Evolutionary conservation across 2,113 vertebrate genomes (phyloP).

Genomic region (Sinocyclocheilus grahami): DNA sequence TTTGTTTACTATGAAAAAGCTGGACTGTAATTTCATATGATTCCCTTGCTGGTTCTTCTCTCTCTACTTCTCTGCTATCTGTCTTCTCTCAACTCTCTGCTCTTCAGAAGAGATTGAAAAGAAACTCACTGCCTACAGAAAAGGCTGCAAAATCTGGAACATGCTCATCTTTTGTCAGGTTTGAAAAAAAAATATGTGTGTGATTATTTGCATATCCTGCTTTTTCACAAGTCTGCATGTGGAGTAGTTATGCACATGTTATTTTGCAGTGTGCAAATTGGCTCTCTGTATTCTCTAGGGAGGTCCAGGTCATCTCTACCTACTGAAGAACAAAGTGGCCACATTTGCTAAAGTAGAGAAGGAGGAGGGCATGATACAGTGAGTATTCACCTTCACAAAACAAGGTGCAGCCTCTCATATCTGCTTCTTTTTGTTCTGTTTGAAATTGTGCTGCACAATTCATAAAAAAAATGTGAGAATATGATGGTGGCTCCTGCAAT

Average conservation of each 20-base stretch:
- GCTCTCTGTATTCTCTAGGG: slow-evolving; percentile 76
- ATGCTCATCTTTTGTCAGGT: slow-evolving; percentile 99
- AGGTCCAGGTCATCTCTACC: slow-evolving; percentile 93
- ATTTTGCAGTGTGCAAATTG: neutral
- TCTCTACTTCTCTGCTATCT: slow-evolving; percentile 5
- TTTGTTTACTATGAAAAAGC: slow-evolving; percentile 44
- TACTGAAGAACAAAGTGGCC: slow-evolving; percentile 97
- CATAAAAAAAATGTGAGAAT: neutral
- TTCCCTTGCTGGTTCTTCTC: slow-evolving; percentile 7
- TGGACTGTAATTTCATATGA: neutral
- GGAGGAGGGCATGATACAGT: slow-evolving; percentile 97
- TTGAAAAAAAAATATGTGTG: slow-evolving; percentile 21
- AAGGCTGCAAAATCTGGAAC: slow-evolving; percentile 95
- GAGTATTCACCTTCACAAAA: slow-evolving; percentile 65
- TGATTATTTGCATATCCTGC: neutral
- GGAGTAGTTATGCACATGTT: neutral
- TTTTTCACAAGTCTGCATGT: slow-evolving; percentile 11
- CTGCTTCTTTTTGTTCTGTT: neutral
- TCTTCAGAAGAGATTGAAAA: slow-evolving; percentile 93
- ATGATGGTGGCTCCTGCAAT: neutral
- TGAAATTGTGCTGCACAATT: neutral
- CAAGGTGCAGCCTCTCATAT: neutral
- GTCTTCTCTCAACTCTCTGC: slow-evolving; percentile 33
- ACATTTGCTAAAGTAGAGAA: slow-evolving; percentile 99
- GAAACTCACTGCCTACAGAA: slow-evolving; percentile 91